Percentiles rank a stretch among this genome's conserved stretches.
Conservation (phyloP, 2,797 vertebrate species). For the Lycodopsis pacificus region DNA sequence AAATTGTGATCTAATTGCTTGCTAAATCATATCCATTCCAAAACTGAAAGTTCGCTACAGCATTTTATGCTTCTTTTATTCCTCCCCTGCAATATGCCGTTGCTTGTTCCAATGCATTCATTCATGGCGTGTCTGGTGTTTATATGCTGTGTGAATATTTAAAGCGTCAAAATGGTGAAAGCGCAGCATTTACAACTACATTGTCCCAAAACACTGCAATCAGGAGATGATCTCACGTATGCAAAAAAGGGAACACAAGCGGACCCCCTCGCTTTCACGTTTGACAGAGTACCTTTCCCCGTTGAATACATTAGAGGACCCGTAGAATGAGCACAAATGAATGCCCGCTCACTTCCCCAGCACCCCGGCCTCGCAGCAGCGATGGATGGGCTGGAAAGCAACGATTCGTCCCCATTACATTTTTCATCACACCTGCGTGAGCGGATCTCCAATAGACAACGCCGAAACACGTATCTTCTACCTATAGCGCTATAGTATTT, state of each 20-base stretch:
- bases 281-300: conserved; percentile 78
- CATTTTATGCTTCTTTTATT: conserved; percentile 35
- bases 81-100: conserved; percentile 26
- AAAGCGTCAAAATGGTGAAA: conserved; percentile 63
- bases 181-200: conserved; percentile 64
- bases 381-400: conserved; percentile 61
- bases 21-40: conserved; percentile 58
- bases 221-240: conserved; percentile 76
- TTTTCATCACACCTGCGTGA: conserved; percentile 72
- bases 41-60: conserved; percentile 43
- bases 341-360: conserved; percentile 73
- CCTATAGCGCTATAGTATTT: conserved; percentile 22
- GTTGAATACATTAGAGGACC: conserved; percentile 83
- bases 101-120: conserved; percentile 37
- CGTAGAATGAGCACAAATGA: conserved; percentile 76
- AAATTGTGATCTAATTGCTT: conserved; percentile 60
- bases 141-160: conserved; percentile 72
- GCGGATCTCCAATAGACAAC: conserved; percentile 39
- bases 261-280: conserved; percentile 72
- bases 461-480: conserved; percentile 32
- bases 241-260: conserved; percentile 76
- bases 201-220: conserved; percentile 79
- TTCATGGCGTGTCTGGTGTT: conserved; percentile 43
- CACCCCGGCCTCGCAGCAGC: conserved; percentile 46
- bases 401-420: conserved; percentile 68